Conservation (phyloP, 2,113 vertebrate species). For the Lichenostomus cassidix region DNA sequence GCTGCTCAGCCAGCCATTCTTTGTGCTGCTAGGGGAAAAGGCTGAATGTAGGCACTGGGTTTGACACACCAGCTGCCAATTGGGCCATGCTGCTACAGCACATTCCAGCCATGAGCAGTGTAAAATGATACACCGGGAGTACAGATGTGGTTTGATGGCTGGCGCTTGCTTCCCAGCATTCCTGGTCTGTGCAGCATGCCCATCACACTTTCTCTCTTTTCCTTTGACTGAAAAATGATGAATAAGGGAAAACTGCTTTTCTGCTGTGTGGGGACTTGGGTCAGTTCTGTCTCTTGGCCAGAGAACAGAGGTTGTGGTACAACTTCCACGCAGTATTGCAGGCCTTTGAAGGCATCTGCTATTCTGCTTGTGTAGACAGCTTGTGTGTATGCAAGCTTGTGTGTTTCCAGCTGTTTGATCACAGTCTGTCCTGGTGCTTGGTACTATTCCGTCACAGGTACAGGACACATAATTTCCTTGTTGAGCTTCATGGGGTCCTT, state of each 20-base stretch:
- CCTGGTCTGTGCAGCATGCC: not conserved
- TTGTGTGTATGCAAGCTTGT: not conserved
- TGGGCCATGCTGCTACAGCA: slow-evolving; percentile 35
- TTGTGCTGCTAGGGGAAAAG: not conserved
- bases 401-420: not conserved
- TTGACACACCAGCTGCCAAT: not conserved
- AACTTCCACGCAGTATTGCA: not conserved
- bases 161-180: not conserved
- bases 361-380: not conserved
- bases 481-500: not conserved
- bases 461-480: not conserved
- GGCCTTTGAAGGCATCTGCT: not conserved
- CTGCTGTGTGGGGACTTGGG: not conserved
- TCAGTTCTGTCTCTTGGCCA: not conserved
- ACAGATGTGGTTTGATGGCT: slow-evolving; percentile 37
- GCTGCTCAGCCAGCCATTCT: not conserved
- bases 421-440: not conserved
- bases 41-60: not conserved
- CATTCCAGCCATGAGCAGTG: slow-evolving; percentile 18
- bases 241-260: not conserved
- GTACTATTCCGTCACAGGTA: not conserved
- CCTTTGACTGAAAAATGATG: not conserved
- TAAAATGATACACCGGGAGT: slow-evolving; percentile 1
- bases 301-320: not conserved
- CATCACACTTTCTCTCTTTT: not conserved